Evolutionary conservation across 1,140 invertebrate genomes (phyloP).

Genomic region (Triops cancriformis): DNA sequence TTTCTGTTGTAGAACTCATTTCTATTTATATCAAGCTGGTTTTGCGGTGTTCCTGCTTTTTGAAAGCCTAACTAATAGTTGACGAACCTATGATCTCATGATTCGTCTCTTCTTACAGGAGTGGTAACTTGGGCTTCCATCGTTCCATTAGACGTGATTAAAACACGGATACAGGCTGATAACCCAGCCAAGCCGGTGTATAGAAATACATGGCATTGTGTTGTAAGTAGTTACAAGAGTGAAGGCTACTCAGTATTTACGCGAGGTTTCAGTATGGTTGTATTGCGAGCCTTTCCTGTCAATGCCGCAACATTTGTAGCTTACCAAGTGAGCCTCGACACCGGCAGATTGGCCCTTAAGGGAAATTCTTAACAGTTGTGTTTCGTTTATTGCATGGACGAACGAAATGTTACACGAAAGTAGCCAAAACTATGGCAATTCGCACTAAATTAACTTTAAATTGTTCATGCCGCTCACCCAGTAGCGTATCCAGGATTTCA

Average conservation of each 20-base stretch:
- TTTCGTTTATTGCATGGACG: neutral
- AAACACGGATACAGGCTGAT: conserved; percentile 63
- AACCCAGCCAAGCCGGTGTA: conserved; percentile 45
- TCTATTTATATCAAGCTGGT: too few relatives aligned
- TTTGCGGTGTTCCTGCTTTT: too few relatives aligned
- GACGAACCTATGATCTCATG: too few relatives aligned
- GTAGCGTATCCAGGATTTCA: too few relatives aligned
- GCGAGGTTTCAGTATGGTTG: conserved; percentile 49
- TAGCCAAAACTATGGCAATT: too few relatives aligned
- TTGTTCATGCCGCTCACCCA: too few relatives aligned
- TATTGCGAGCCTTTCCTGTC: conserved; percentile 55
- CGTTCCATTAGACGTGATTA: conserved; percentile 64
- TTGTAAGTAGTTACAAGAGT: conserved; percentile 41
- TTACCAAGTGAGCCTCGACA: conserved; percentile 44
- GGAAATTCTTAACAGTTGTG: neutral
- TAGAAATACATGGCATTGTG: conserved; percentile 45
- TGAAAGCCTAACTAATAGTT: too few relatives aligned
- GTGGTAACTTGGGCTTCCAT: conserved; percentile 58
- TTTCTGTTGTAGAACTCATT: neutral
- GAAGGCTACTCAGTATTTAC: conserved; percentile 49
- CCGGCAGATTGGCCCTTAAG: neutral
- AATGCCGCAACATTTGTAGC: conserved; percentile 60
- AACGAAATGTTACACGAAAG: too few relatives aligned
- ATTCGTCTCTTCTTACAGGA: conserved; percentile 41
- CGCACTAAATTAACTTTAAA: too few relatives aligned